phyloP scores from a whole-genome alignment of 2,113 vertebrate species.

The Fregata magnificens region DNA sequence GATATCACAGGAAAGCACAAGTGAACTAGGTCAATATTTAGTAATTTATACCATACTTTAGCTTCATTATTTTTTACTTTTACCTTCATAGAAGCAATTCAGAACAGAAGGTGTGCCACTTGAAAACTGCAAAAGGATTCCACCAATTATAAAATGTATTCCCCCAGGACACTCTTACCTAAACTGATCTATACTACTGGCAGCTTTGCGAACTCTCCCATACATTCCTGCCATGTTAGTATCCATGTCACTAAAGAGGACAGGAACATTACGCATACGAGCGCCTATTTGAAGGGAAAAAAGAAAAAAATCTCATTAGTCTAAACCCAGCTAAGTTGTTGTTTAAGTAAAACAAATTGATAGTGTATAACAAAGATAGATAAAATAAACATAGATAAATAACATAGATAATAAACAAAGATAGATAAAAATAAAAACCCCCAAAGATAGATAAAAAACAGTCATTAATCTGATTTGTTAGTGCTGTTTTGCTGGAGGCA shows the following conservation, averaged over 20 bases:
- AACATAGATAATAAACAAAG: too few relatives aligned
- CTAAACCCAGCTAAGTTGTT: not conserved
- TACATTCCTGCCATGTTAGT: slow-evolving; percentile 82
- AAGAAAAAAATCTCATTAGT: not conserved
- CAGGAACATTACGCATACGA: slow-evolving; percentile 88
- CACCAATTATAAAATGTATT: fast-evolving
- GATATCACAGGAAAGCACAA: not conserved
- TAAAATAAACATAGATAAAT: not conserved
- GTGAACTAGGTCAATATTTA: not conserved
- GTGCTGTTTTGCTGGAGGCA: not conserved
- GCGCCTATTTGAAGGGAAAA: slow-evolving; percentile 70
- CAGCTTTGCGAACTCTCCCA: slow-evolving; percentile 91
- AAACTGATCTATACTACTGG: slow-evolving; percentile 93
- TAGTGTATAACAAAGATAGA: fast-evolving
- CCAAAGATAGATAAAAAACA: too few relatives aligned
- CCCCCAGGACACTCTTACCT: slow-evolving; percentile 74
- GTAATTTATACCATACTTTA: not conserved
- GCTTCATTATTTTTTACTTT: not conserved
- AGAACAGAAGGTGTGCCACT: not conserved
- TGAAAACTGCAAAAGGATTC: not conserved
- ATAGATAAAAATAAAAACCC: not conserved
- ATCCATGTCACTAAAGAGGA: slow-evolving; percentile 89
- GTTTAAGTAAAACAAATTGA: not conserved
- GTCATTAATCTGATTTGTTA: not conserved
- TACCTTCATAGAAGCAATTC: not conserved